These are phyloP conservation scores for Microtus montanus DNA, from an alignment of 2,113 vertebrate species.

Conservation along the genomic window DNA sequence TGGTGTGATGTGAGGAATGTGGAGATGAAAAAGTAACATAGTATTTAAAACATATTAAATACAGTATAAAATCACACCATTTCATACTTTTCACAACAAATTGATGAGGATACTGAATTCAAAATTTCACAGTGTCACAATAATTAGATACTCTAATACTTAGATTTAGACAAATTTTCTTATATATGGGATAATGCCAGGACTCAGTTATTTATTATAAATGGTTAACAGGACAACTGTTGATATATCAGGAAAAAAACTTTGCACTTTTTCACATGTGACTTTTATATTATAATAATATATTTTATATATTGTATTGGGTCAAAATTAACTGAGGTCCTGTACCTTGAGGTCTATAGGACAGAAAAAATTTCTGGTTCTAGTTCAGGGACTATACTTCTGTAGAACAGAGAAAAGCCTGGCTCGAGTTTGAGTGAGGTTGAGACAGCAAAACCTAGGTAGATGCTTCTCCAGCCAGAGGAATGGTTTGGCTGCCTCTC, in stretches of 20 bases:
- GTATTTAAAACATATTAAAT: not conserved
- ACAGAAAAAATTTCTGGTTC: too few species aligned
- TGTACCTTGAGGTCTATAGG: too few species aligned
- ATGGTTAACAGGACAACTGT: not conserved
- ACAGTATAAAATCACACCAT: not conserved
- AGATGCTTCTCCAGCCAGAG: too few species aligned
- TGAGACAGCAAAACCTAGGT: too few species aligned
- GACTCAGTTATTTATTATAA: not conserved
- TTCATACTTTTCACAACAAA: not conserved
- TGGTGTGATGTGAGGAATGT: not conserved
- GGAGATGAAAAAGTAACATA: not conserved
- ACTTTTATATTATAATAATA: not conserved
- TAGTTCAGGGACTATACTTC: too few species aligned
- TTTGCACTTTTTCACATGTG: not conserved
- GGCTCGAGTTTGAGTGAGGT: too few species aligned
- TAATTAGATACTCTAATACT: conserved; percentile 14
- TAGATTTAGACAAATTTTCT: not conserved
- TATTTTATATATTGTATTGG: not conserved
- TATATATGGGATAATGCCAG: not conserved
- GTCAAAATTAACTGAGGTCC: too few species aligned
- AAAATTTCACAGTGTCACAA: not conserved
- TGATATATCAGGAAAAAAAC: not conserved
- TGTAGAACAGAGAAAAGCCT: too few species aligned
- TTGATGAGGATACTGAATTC: not conserved
- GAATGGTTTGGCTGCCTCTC: too few species aligned